These are phyloP conservation scores for Drosophila neocordata DNA, from an alignment of 1,140 invertebrate species.

Conservation along the genomic window DNA sequence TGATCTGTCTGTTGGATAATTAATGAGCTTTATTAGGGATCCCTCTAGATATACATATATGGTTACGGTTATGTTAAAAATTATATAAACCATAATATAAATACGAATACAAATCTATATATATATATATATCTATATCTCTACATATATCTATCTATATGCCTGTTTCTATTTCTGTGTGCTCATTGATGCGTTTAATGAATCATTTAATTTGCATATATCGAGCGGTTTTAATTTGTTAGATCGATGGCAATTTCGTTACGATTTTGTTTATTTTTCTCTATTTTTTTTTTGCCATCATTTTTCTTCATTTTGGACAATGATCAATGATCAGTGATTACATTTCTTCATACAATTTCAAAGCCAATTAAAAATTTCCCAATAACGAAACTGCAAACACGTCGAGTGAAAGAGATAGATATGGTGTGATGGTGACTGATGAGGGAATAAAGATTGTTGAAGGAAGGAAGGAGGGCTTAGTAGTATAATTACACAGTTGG, in stretches of 20 bases:
- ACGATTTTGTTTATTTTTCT: constrained; percentile 42
- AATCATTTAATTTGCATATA: constrained; percentile 58
- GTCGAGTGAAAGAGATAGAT: not conserved
- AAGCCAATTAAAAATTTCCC: constrained; percentile 11
- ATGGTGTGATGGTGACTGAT: not conserved
- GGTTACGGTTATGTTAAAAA: not conserved
- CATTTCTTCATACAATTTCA: constrained; percentile 12
- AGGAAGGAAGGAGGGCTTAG: not conserved
- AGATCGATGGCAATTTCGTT: constrained; percentile 5
- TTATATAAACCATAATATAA: constrained; percentile 30
- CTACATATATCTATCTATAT: too few species aligned
- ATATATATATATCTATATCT: not conserved
- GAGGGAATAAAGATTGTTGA: not conserved
- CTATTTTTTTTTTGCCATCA: constrained; percentile 17
- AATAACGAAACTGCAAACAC: constrained; percentile 9
- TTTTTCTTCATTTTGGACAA: constrained; percentile 7
- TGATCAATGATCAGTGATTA: constrained; percentile 11
- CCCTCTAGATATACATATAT: not conserved
- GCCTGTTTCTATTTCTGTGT: not conserved
- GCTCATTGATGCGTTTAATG: constrained; percentile 36
- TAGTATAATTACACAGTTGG: constrained; percentile 47
- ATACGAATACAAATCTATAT: constrained; percentile 25
- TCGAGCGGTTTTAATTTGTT: constrained; percentile 37
- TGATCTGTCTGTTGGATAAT: constrained; percentile 21
- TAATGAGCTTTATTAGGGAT: constrained; percentile 48